Conservation (phyloP, 2,888 invertebrate genomes). For the Cheilosia pagana region DNA sequence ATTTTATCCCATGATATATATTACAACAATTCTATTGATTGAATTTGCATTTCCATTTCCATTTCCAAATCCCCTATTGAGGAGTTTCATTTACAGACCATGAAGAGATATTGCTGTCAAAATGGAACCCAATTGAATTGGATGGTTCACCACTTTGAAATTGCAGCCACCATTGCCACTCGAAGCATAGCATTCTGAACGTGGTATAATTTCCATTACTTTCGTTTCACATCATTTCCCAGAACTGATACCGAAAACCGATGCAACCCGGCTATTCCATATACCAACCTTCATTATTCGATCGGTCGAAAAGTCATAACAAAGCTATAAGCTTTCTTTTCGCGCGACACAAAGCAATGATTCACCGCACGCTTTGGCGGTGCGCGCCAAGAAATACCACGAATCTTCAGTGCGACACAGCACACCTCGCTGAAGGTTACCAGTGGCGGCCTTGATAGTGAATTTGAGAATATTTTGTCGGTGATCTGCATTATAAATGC, state of each 20-base stretch:
- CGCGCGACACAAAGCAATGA: constrained; percentile 25
- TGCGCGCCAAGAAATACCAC: constrained; percentile 24
- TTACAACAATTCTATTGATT: too few species aligned
- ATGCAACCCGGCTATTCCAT: neutral
- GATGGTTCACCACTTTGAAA: neutral
- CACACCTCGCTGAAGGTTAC: constrained; percentile 28
- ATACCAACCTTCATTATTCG: constrained; percentile 42
- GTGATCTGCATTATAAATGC: constrained; percentile 53
- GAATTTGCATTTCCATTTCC: too few species aligned
- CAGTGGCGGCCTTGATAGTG: constrained; percentile 42
- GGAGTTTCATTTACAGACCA: too few species aligned
- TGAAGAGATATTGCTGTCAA: too few species aligned
- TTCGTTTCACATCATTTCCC: constrained; percentile 1
- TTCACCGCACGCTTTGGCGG: constrained; percentile 5
- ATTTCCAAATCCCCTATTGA: too few species aligned
- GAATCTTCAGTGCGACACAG: constrained; percentile 20
- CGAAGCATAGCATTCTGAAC: neutral
- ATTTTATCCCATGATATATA: too few species aligned
- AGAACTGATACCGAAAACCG: constrained; percentile 41
- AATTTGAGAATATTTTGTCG: constrained; percentile 14
- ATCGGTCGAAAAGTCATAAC: constrained; percentile 39
- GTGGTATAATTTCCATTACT: neutral
- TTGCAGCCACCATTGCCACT: neutral
- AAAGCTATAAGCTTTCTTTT: constrained; percentile 19
- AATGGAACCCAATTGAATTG: too few species aligned